phyloP scores from a whole-genome alignment of 2,888 invertebrate species.

The Pristionchus japonicus region DNA sequence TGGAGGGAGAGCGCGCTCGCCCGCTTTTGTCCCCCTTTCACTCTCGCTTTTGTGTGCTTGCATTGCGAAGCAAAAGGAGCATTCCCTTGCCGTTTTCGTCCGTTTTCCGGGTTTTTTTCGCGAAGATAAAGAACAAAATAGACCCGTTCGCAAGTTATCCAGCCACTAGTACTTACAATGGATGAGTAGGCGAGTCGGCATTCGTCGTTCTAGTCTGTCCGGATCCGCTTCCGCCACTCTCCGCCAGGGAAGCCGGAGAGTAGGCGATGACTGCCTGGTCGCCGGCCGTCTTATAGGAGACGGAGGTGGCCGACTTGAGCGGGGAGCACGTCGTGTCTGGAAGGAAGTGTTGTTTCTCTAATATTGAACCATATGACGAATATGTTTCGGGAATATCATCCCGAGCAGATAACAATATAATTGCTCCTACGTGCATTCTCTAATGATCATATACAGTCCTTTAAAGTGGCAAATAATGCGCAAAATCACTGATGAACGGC shows the following conservation, averaged over 20 bases:
- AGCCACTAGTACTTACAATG: constrained; percentile 51
- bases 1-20: background rate
- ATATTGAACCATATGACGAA: too few relatives aligned
- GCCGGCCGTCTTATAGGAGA: constrained; percentile 11
- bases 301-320: background rate
- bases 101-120: too few relatives aligned
- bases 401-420: too few relatives aligned
- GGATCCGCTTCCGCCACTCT: constrained; percentile 30
- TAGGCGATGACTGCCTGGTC: constrained; percentile 15
- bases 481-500: background rate
- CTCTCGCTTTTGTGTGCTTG: background rate
- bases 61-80: background rate
- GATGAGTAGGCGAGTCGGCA: constrained; percentile 59
- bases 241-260: constrained; percentile 43
- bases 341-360: too few relatives aligned
- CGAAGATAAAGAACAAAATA: too few relatives aligned
- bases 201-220: constrained; percentile 47
- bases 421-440: too few relatives aligned
- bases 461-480: constrained; percentile 37
- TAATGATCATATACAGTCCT: too few relatives aligned
- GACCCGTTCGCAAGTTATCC: too few relatives aligned
- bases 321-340: constrained; percentile 29
- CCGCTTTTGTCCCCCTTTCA: background rate
- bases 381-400: too few relatives aligned
- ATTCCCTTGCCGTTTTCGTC: background rate